Conservation (phyloP, 2,888 invertebrate genomes). For the Autographa gamma region DNA sequence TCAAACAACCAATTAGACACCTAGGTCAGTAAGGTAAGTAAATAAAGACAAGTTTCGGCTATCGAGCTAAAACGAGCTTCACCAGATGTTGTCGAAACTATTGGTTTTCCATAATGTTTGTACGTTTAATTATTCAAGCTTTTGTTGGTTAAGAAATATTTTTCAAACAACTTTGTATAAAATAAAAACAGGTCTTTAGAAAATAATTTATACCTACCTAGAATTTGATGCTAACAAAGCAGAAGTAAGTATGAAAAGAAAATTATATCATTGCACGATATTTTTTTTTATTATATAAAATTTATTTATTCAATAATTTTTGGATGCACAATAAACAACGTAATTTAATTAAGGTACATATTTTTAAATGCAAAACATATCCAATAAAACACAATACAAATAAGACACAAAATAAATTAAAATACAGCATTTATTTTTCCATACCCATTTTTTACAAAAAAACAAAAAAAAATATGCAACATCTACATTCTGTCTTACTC, state of each 20-base stretch:
- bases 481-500: conserved; percentile 11
- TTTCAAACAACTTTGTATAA: background rate
- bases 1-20: background rate
- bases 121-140: background rate
- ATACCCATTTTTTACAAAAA: background rate
- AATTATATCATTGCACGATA: too few species aligned
- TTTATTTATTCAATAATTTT: too few species aligned
- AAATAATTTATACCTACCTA: too few species aligned
- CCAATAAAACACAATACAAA: background rate
- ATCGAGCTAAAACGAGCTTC: background rate
- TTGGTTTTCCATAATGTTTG: background rate
- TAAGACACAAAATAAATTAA: background rate
- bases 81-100: background rate
- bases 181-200: background rate
- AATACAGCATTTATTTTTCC: background rate
- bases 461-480: background rate
- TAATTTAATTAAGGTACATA: too few species aligned
- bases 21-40: conserved; percentile 6
- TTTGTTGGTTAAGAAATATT: background rate
- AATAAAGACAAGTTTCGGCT: background rate
- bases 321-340: too few species aligned
- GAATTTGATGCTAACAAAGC: too few species aligned
- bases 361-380: too few species aligned
- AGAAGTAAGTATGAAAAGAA: too few species aligned
- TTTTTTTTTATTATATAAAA: too few species aligned